Evolutionary conservation across 2,797 vertebrate genomes (phyloP).

Genomic region (Sitta carolinensis): DNA sequence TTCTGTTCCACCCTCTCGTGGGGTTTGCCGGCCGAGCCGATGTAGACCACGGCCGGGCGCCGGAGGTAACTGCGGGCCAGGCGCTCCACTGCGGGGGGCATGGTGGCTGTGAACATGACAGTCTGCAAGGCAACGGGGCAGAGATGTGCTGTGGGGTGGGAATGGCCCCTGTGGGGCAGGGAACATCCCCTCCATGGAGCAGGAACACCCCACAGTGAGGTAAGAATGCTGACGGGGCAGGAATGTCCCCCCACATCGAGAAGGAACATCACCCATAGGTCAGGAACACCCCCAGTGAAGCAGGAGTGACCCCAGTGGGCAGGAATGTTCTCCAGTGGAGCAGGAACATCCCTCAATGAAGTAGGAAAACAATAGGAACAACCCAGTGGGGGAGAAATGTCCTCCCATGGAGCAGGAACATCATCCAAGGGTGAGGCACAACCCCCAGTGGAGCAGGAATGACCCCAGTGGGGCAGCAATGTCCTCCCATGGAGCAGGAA

Average conservation of each 20-base stretch:
- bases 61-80: constrained; percentile 94
- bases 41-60: constrained; percentile 96
- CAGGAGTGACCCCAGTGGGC: background rate
- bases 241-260: rapidly evolving
- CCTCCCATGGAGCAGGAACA: background rate
- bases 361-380: background rate
- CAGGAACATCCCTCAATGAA: background rate
- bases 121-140: constrained; percentile 75
- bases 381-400: no score
- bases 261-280: background rate
- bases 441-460: rapidly evolving
- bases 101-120: constrained; percentile 99
- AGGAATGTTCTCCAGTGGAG: no score
- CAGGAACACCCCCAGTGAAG: no score
- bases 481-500: background rate
- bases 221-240: background rate
- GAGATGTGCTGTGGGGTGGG: rapidly evolving
- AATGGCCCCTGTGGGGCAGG: no score
- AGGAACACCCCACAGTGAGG: no score
- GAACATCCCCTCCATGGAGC: background rate
- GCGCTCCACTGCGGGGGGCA: constrained; percentile 94
- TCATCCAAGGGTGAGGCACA: no score
- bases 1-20: constrained; percentile 98
- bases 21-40: constrained; percentile 97
- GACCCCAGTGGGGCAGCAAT: no score